Percentiles rank a stretch among this genome's conserved stretches.
These are phyloP conservation scores for Gymnoscopelus braueri DNA, from an alignment of 2,797 vertebrate genomes.

Conservation along the genomic window DNA sequence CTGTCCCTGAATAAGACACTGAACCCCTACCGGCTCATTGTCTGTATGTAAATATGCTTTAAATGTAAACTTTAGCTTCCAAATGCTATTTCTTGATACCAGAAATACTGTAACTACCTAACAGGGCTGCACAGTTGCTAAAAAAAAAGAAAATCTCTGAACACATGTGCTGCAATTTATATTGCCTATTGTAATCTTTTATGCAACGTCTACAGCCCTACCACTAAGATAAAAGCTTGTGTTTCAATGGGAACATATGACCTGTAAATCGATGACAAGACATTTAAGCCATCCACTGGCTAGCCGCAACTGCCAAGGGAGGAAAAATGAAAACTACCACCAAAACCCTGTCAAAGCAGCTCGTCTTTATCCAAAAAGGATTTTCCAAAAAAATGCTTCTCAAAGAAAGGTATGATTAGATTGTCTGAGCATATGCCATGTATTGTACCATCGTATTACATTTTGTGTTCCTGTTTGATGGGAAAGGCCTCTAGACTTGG, in stretches of 20 bases:
- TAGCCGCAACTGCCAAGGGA: constrained; percentile 18
- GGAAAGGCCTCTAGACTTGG: constrained; percentile 30
- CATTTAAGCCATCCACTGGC: background rate
- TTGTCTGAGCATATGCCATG: constrained; percentile 35
- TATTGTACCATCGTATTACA: constrained; percentile 26
- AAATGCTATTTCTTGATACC: too few species aligned
- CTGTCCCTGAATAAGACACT: too few species aligned
- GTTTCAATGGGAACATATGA: constrained; percentile 8
- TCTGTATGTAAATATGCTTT: too few species aligned
- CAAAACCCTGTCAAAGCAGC: constrained; percentile 19
- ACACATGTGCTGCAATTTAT: too few species aligned
- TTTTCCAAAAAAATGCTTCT: constrained; percentile 19
- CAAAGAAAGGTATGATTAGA: constrained; percentile 15
- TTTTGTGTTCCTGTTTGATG: constrained; percentile 32
- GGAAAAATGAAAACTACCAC: constrained; percentile 34
- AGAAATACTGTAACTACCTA: too few species aligned
- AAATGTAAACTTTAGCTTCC: too few species aligned
- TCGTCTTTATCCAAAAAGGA: constrained; percentile 7
- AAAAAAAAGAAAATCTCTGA: too few species aligned
- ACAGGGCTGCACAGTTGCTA: too few species aligned
- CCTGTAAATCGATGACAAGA: constrained; percentile 38
- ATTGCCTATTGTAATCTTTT: too few species aligned
- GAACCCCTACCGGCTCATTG: too few species aligned
- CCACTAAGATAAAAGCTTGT: background rate
- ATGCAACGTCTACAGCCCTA: too few species aligned